These are phyloP conservation scores for Drosophila nr. perissopoda DNA, from an alignment of 2,888 invertebrate species.

Conservation along the genomic window DNA sequence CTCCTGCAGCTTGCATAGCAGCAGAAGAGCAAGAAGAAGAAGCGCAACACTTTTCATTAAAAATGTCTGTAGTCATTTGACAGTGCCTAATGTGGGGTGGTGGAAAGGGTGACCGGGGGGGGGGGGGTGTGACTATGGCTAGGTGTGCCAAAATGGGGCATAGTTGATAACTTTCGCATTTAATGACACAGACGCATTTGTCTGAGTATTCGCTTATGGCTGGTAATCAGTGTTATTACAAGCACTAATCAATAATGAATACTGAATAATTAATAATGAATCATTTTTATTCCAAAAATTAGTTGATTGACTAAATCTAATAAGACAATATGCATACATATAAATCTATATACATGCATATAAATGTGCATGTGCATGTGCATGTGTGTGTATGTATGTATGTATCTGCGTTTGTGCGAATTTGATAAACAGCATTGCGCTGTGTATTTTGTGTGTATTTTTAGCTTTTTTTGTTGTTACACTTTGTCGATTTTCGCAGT, in stretches of 20 bases:
- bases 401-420: slow-evolving; percentile 18
- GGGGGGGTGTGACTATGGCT: background rate
- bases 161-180: slow-evolving; percentile 48
- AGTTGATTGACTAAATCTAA: slow-evolving; percentile 11
- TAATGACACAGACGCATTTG: background rate
- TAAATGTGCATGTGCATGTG: background rate
- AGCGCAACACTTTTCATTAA: slow-evolving; percentile 69
- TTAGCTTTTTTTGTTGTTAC: slow-evolving; percentile 40
- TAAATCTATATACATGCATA: no score
- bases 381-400: background rate
- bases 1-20: background rate
- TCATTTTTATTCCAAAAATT: background rate
- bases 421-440: slow-evolving; percentile 53
- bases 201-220: background rate
- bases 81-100: slow-evolving; percentile 25
- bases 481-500: slow-evolving; percentile 46
- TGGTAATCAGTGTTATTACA: background rate
- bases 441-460: slow-evolving; percentile 33
- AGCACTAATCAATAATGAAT: background rate
- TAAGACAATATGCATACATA: background rate
- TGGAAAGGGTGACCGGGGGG: accelerated
- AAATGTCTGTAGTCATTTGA: slow-evolving; percentile 66
- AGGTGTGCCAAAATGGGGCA: slow-evolving; percentile 11
- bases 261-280: background rate
- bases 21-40: background rate